Percentiles rank a stretch among this genome's conserved stretches.
These are phyloP conservation scores for Pelecanoides urinatrix DNA, from an alignment of 2,113 vertebrate species.

Conservation along the genomic window DNA sequence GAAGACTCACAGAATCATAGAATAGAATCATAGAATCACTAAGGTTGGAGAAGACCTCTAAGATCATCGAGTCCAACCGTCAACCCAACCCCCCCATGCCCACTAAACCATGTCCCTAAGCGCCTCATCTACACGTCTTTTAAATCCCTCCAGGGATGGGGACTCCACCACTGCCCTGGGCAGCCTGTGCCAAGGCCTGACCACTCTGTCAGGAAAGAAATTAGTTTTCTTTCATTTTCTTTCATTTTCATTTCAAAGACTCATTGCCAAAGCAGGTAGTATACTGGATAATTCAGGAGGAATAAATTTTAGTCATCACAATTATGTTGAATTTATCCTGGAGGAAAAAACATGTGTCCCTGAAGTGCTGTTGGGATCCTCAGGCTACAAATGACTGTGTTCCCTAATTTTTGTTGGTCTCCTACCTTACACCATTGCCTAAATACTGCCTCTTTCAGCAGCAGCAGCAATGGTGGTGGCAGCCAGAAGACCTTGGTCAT, in stretches of 20 bases:
- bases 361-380: not conserved
- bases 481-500: not conserved
- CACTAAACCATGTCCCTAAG: no score
- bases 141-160: no score
- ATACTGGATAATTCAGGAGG: not conserved
- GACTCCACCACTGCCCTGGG: no score
- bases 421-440: not conserved
- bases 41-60: no score
- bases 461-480: not conserved
- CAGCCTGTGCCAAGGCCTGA: no score
- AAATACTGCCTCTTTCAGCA: not conserved
- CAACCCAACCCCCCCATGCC: no score
- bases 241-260: not conserved
- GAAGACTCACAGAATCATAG: not conserved
- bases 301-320: not conserved
- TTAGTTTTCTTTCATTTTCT: no score
- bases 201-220: no score
- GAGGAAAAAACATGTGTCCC: not conserved
- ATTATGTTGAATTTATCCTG: not conserved
- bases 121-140: no score
- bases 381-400: not conserved
- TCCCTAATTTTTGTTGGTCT: not conserved
- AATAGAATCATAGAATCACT: no score
- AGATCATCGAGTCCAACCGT: no score
- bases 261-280: not conserved